Conservation (phyloP, 2,797 vertebrate species). For the Poeciliopsis turneri region DNA sequence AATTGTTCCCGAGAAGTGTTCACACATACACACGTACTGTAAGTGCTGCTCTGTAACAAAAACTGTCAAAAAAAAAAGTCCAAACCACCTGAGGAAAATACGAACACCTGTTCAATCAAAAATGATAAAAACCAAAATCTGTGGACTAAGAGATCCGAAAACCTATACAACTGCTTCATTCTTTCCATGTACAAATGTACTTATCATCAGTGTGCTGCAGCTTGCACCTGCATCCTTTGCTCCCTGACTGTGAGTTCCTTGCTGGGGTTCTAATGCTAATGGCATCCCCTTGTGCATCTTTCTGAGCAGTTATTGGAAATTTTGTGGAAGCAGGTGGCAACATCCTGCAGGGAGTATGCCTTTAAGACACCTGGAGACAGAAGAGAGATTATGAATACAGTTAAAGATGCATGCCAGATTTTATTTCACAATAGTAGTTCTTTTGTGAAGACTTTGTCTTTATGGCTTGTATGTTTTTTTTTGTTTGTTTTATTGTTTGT, state of each 20-base stretch:
- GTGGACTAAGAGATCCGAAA: conserved; percentile 6
- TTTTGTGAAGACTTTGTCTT: neutral
- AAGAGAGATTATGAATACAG: neutral
- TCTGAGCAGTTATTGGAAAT: conserved; percentile 15
- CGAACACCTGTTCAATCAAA: conserved; percentile 11
- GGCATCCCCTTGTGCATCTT: conserved; percentile 21
- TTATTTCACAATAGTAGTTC: neutral
- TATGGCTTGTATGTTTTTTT: neutral
- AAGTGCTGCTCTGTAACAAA: neutral
- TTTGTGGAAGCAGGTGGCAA: conserved; percentile 49
- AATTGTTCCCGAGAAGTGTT: conserved; percentile 1
- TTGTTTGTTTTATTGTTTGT: neutral
- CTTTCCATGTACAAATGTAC: conserved; percentile 2
- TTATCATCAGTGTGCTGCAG: conserved; percentile 11
- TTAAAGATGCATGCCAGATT: neutral
- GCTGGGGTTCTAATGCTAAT: conserved; percentile 35
- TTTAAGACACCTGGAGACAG: neutral
- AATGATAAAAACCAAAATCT: conserved; percentile 11
- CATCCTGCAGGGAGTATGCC: conserved; percentile 17
- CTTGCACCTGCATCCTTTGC: conserved; percentile 36
- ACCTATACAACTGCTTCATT: conserved; percentile 1
- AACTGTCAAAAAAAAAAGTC: neutral
- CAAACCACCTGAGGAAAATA: conserved; percentile 12
- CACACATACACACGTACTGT: neutral
- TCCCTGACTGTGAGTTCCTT: conserved; percentile 27